A percentile compares a stretch with the other conserved stretches of the same genome.
Evolutionary conservation across 2,797 vertebrate species (phyloP).

Genomic region (Enteromius treurensis): DNA sequence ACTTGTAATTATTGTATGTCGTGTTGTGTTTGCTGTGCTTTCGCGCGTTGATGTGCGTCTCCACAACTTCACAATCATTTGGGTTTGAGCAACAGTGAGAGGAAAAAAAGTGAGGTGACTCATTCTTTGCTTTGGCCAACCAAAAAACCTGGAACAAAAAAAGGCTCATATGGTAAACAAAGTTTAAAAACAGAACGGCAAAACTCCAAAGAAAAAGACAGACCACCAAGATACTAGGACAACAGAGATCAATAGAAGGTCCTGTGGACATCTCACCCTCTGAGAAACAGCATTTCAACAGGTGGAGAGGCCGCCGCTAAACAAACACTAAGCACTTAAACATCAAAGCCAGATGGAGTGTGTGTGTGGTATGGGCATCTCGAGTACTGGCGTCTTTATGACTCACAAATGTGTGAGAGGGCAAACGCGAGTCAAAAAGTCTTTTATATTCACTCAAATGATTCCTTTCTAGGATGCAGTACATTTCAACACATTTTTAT

Average conservation of each 20-base stretch:
- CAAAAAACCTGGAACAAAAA: background rate
- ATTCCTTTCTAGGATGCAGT: background rate
- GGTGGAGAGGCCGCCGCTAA: slow-evolving; percentile 13
- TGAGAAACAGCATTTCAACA: slow-evolving; percentile 46
- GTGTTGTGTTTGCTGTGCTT: background rate
- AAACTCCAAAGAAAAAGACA: slow-evolving; percentile 7
- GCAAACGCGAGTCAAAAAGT: background rate
- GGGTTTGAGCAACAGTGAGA: background rate
- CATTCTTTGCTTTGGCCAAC: background rate
- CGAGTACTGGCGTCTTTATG: slow-evolving; percentile 17
- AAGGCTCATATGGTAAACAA: background rate
- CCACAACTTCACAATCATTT: slow-evolving; percentile 14
- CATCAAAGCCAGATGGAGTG: slow-evolving; percentile 38
- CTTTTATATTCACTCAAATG: background rate
- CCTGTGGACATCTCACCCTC: slow-evolving; percentile 7
- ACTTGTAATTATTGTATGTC: slow-evolving; percentile 1
- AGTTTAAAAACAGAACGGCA: slow-evolving; percentile 4
- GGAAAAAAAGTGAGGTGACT: background rate
- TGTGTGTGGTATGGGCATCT: slow-evolving; percentile 8
- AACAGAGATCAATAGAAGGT: slow-evolving; percentile 14
- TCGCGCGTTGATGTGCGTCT: background rate
- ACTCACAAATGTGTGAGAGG: slow-evolving; percentile 22
- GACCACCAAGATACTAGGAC: background rate
- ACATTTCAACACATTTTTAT: background rate
- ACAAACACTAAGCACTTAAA: slow-evolving; percentile 35